A percentile compares a stretch with the other conserved stretches of the same genome.
Conservation (phyloP, 2,113 vertebrate genomes). For the Sialia sialis region DNA sequence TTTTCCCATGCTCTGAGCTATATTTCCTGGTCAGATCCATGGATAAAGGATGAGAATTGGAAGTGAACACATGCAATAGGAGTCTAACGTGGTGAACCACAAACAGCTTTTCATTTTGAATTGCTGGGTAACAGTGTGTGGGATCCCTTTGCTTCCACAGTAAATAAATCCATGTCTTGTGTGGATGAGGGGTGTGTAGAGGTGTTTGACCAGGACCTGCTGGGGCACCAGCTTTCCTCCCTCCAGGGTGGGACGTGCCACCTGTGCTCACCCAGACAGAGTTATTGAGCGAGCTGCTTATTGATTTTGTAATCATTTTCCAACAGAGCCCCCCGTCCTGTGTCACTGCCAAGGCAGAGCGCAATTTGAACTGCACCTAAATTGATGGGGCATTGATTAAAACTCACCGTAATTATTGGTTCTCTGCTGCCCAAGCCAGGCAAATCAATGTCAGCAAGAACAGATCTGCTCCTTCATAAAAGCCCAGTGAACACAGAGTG, state of each 20-base stretch:
- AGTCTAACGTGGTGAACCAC: not conserved
- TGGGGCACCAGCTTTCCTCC: not conserved
- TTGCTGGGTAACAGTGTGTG: not conserved
- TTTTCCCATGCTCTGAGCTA: not conserved
- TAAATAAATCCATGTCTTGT: not conserved
- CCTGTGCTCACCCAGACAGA: not conserved
- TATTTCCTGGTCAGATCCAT: not conserved
- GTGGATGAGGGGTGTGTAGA: not conserved
- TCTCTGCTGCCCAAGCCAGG: slow-evolving; percentile 44
- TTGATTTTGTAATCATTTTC: slow-evolving; percentile 61
- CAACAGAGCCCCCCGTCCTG: not conserved
- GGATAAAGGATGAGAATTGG: not conserved
- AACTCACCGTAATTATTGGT: slow-evolving; percentile 69
- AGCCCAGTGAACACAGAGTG: not conserved
- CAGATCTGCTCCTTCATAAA: not conserved
- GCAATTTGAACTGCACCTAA: slow-evolving; percentile 63
- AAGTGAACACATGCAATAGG: fast-evolving
- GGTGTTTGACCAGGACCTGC: not conserved
- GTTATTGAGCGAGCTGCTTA: not conserved
- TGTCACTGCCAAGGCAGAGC: slow-evolving; percentile 49
- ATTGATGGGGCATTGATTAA: slow-evolving; percentile 73
- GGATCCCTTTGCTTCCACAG: not conserved
- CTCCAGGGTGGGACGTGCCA: not conserved
- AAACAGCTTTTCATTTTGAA: not conserved
- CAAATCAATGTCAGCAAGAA: slow-evolving; percentile 65